Evolutionary conservation across 1,140 invertebrate genomes (phyloP).

Genomic region (Drosophila setifemur): DNA sequence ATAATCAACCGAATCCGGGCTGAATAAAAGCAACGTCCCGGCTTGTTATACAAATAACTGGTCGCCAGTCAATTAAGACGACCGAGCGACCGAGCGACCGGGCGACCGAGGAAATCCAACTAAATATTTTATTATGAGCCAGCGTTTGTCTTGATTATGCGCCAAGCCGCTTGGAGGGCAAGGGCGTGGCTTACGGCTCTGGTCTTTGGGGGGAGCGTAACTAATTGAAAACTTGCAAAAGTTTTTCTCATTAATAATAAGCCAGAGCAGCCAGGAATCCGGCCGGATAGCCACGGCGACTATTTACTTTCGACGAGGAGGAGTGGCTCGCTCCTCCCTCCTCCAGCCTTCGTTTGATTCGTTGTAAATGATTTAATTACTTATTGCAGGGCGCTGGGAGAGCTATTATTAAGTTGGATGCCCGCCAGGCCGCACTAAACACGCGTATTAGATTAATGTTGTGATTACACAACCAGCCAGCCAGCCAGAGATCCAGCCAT

Average conservation of each 20-base stretch:
- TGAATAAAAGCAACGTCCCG: slow-evolving; percentile 20
- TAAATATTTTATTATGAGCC: slow-evolving; percentile 70
- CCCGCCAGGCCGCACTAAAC: slow-evolving; percentile 46
- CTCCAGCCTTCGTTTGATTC: slow-evolving; percentile 43
- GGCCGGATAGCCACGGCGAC: slow-evolving; percentile 5
- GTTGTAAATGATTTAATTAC: slow-evolving; percentile 70
- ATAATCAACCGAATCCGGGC: slow-evolving; percentile 5
- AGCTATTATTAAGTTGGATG: slow-evolving; percentile 65
- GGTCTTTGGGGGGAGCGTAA: slow-evolving; percentile 47
- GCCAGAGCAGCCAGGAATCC: slow-evolving; percentile 27
- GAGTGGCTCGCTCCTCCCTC: neutral
- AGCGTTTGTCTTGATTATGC: slow-evolving; percentile 68
- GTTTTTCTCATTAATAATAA: slow-evolving; percentile 76
- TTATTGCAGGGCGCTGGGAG: slow-evolving; percentile 44
- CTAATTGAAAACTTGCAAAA: slow-evolving; percentile 76
- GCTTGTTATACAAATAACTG: slow-evolving; percentile 56
- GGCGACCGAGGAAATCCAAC: slow-evolving; percentile 31
- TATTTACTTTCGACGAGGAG: slow-evolving; percentile 27
- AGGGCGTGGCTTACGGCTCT: slow-evolving; percentile 9
- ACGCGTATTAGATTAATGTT: slow-evolving; percentile 71
- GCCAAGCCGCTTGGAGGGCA: slow-evolving; percentile 13
- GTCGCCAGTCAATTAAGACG: slow-evolving; percentile 59
- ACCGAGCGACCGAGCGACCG: slow-evolving; percentile 13
- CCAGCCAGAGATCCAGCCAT: too few relatives aligned
- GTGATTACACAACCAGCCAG: slow-evolving; percentile 47